Conservation (phyloP, 2,113 vertebrate genomes). For the Triplophysa siluroides region DNA sequence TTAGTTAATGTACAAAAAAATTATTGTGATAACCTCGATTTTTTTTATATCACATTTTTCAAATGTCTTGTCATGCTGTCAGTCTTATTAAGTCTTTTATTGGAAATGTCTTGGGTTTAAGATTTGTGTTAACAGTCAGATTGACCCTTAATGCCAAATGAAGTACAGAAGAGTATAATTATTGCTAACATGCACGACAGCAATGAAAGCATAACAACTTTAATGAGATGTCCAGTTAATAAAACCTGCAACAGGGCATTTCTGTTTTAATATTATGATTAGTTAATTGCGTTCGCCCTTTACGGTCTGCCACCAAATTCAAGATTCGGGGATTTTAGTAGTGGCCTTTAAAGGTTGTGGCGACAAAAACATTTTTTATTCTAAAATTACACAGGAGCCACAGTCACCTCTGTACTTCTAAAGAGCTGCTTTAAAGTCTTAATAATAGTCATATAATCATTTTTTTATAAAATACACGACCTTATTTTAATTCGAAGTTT, state of each 20-base stretch:
- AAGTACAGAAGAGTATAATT: conserved; percentile 7
- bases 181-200: conserved; percentile 2
- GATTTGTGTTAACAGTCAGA: background rate
- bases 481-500: background rate
- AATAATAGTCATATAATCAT: background rate
- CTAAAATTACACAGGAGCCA: background rate
- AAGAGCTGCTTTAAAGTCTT: background rate
- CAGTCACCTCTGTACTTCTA: background rate
- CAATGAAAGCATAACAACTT: background rate
- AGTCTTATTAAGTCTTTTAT: no score
- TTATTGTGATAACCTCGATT: no score
- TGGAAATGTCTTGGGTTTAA: no score
- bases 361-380: background rate
- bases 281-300: conserved; percentile 14
- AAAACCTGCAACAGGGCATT: background rate
- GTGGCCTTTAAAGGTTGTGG: conserved; percentile 21
- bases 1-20: no score
- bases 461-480: background rate
- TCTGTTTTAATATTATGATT: conserved; percentile 14
- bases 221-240: background rate
- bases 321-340: background rate
- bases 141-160: background rate
- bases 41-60: no score
- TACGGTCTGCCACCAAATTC: conserved; percentile 8
- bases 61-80: no score